Evolutionary conservation across 2,888 invertebrate genomes (phyloP).

Genomic region (Scaptomyza caliginosa): DNA sequence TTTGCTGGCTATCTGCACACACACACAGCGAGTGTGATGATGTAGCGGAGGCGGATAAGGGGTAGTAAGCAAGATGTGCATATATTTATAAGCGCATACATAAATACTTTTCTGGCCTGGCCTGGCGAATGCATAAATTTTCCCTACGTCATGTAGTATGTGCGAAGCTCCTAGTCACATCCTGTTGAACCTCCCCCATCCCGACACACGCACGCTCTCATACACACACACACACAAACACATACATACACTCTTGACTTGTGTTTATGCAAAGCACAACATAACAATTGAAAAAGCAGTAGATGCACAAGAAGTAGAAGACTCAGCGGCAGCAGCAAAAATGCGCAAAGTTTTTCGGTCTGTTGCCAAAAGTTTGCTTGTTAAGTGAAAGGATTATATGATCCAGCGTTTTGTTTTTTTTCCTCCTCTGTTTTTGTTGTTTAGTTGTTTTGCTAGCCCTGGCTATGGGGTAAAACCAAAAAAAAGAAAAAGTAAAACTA

Average conservation of each 20-base stretch:
- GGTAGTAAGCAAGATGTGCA: slow-evolving; percentile 50
- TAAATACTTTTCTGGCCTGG: slow-evolving; percentile 73
- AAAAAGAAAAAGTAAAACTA: slow-evolving; percentile 10
- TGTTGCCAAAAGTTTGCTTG: slow-evolving; percentile 77
- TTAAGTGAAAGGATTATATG: slow-evolving; percentile 78
- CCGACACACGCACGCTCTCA: neutral
- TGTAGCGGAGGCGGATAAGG: neutral
- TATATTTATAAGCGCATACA: slow-evolving; percentile 76
- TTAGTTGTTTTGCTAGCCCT: slow-evolving; percentile 17
- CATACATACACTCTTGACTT: slow-evolving; percentile 60
- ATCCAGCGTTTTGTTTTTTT: slow-evolving; percentile 49
- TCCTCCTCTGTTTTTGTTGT: slow-evolving; percentile 3
- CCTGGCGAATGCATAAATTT: slow-evolving; percentile 73
- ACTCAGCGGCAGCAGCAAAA: slow-evolving; percentile 30
- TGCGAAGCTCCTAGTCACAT: slow-evolving; percentile 50
- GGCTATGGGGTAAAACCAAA: slow-evolving; percentile 40
- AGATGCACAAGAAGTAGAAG: slow-evolving; percentile 15
- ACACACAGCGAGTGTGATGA: slow-evolving; percentile 8
- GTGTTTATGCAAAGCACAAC: slow-evolving; percentile 74
- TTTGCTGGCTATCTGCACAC: slow-evolving; percentile 73
- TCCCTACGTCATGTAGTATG: slow-evolving; percentile 42
- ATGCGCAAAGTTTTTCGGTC: slow-evolving; percentile 64
- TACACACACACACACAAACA: too few relatives aligned
- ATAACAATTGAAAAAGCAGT: slow-evolving; percentile 45
- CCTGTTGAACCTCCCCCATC: slow-evolving; percentile 25